Evolutionary conservation across 2,113 vertebrate genomes (phyloP).

Genomic region (Ranitomeya variabilis): DNA sequence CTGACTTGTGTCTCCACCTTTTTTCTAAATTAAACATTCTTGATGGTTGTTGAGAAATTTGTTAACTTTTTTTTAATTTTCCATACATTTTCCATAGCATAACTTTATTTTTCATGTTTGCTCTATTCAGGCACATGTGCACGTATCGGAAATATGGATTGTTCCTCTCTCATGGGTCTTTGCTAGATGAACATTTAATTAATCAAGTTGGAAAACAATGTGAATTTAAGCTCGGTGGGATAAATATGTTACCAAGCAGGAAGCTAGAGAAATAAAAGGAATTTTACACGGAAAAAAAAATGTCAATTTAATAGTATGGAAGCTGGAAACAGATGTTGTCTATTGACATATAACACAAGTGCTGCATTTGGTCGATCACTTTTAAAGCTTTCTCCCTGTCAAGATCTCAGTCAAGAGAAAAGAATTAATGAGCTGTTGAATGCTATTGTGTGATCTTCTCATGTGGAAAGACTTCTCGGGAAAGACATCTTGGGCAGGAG

Average conservation of each 20-base stretch:
- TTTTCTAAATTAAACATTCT: not conserved
- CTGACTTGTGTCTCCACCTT: not conserved
- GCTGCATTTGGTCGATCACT: constrained; percentile 73
- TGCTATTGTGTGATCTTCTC: constrained; percentile 76
- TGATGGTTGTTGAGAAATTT: not conserved
- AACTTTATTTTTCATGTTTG: not conserved
- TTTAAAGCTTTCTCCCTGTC: constrained; percentile 82
- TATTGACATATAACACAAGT: constrained; percentile 63
- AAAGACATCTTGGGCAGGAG: constrained; percentile 66
- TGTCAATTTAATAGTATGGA: constrained; percentile 78
- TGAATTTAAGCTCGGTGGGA: constrained; percentile 67
- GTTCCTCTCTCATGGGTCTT: not conserved
- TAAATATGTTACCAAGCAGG: constrained; percentile 75
- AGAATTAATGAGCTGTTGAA: constrained; percentile 83
- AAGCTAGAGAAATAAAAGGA: constrained; percentile 78
- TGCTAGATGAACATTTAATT: constrained; percentile 6
- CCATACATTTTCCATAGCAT: not conserved
- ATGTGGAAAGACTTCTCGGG: constrained; percentile 73
- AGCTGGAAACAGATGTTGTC: constrained; percentile 80
- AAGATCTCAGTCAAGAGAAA: constrained; percentile 78
- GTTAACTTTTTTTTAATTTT: not conserved
- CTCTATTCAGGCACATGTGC: not conserved
- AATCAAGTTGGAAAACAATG: not conserved
- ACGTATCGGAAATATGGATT: not conserved
- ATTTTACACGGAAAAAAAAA: constrained; percentile 81